These are phyloP conservation scores for Paradoxurus hermaphroditus DNA, from an alignment of 2,113 vertebrate species.

Conservation along the genomic window DNA sequence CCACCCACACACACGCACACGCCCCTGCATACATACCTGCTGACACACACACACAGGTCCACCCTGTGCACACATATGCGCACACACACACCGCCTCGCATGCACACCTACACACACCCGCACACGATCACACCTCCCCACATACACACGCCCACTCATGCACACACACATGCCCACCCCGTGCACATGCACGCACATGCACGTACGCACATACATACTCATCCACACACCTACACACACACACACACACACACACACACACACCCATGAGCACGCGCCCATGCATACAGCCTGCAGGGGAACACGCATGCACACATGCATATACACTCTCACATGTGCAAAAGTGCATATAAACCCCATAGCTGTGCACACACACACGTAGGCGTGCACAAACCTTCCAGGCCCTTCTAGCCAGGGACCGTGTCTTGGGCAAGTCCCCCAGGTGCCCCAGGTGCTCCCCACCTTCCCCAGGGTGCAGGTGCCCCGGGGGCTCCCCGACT, in stretches of 20 bases:
- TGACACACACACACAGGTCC: neutral
- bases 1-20: neutral
- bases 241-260: neutral
- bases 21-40: neutral
- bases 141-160: neutral
- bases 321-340: neutral
- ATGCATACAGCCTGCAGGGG: too few relatives aligned
- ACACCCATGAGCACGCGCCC: neutral
- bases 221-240: neutral
- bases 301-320: neutral
- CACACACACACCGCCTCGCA: too few relatives aligned
- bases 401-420: neutral
- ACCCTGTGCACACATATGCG: neutral
- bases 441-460: neutral
- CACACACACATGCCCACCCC: neutral
- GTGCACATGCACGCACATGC: accelerated
- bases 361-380: neutral
- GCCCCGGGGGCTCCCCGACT: accelerated
- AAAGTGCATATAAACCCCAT: too few relatives aligned
- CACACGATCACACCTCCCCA: neutral
- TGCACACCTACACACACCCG: neutral
- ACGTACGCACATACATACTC: neutral
- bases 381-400: neutral
- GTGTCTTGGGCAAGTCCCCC: neutral
- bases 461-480: neutral